phyloP scores from a whole-genome alignment of 2,888 invertebrate species.

The Xestia c-nigrum region DNA sequence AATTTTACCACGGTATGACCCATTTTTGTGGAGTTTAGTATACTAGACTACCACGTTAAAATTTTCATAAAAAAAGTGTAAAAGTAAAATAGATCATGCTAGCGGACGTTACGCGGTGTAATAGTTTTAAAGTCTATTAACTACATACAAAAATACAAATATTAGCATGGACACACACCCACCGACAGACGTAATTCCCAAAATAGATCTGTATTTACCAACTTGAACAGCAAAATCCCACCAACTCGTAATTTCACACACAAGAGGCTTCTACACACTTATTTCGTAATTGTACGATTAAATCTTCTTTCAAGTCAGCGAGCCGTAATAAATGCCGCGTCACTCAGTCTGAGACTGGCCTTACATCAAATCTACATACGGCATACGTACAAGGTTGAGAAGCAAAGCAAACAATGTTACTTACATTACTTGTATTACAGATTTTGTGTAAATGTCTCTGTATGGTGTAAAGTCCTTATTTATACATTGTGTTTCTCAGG shows the following conservation, averaged over 20 bases:
- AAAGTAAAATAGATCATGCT: background rate
- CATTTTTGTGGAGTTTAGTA: no score
- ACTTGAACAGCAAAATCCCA: background rate
- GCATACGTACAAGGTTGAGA: conserved; percentile 55
- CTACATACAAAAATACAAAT: no score
- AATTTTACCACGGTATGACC: no score
- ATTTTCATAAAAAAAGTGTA: background rate
- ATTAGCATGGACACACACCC: no score
- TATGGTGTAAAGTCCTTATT: conserved; percentile 42
- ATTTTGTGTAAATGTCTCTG: conserved; percentile 48
- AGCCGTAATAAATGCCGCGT: conserved; percentile 38
- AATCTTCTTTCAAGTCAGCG: conserved; percentile 35
- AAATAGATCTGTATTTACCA: background rate
- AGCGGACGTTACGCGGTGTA: no score
- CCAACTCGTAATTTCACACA: conserved; percentile 8
- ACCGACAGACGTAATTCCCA: background rate
- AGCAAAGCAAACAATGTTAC: conserved; percentile 61
- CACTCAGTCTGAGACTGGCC: conserved; percentile 40
- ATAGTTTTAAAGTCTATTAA: no score
- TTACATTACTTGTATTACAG: no score
- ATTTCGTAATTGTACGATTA: conserved; percentile 32
- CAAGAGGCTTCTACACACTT: conserved; percentile 4
- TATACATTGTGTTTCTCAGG: conserved; percentile 15
- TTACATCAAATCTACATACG: conserved; percentile 56
- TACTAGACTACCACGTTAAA: background rate